Evolutionary conservation across 2,113 vertebrate species (phyloP).

Genomic region (Zapornia atra): DNA sequence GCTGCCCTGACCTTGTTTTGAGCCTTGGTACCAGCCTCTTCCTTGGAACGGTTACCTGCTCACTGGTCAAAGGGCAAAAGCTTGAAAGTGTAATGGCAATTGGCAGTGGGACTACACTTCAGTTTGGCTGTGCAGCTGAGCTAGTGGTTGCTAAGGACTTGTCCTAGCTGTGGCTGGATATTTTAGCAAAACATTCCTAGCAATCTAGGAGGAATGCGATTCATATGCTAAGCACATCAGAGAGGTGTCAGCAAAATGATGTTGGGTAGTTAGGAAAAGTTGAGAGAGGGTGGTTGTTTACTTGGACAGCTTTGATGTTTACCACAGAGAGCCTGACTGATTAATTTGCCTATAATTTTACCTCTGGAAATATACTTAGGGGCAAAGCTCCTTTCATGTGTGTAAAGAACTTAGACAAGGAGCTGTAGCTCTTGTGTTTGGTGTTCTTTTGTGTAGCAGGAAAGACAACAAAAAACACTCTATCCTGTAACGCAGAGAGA

Average conservation of each 20-base stretch:
- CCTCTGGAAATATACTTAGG: background rate
- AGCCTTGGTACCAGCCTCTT: background rate
- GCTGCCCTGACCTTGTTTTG: background rate
- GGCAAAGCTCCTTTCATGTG: background rate
- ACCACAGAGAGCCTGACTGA: background rate
- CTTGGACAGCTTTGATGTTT: background rate
- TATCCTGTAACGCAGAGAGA: background rate
- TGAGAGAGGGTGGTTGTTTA: background rate
- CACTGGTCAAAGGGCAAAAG: slow-evolving; percentile 20
- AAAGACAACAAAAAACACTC: background rate
- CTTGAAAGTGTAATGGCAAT: background rate
- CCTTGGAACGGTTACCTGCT: background rate
- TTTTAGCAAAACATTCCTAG: background rate
- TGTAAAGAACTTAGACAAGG: background rate
- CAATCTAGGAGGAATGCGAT: background rate
- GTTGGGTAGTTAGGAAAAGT: background rate
- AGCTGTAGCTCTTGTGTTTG: background rate
- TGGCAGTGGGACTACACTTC: background rate
- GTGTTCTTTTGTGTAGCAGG: background rate
- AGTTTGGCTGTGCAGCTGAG: background rate
- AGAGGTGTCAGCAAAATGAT: background rate
- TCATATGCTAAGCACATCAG: background rate
- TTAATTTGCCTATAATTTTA: background rate
- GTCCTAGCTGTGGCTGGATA: background rate
- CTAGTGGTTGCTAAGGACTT: background rate